Evolutionary conservation across 2,797 vertebrate species (phyloP).

Genomic region (Epinephelus coioides): DNA sequence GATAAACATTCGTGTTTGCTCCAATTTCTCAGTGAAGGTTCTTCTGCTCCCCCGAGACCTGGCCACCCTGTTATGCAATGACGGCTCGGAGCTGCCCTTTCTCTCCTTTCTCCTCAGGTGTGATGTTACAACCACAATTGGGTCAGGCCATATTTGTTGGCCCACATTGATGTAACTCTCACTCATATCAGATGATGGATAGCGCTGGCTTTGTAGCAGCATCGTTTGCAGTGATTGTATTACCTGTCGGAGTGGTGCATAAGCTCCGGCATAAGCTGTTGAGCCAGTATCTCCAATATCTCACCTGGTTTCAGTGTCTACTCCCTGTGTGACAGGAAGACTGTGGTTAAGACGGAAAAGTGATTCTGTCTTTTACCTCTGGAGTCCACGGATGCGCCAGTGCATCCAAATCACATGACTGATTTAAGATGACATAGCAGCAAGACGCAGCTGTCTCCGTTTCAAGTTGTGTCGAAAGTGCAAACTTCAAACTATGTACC

Average conservation of each 20-base stretch:
- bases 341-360: background rate
- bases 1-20: constrained; percentile 57
- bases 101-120: constrained; percentile 48
- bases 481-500: too few relatives aligned
- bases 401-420: too few relatives aligned
- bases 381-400: too few relatives aligned
- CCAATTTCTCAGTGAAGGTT: constrained; percentile 52
- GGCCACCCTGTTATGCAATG: constrained; percentile 60
- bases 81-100: constrained; percentile 17
- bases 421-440: too few relatives aligned
- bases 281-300: constrained; percentile 63
- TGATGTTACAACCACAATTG: constrained; percentile 74
- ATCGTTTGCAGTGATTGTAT: constrained; percentile 65
- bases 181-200: constrained; percentile 57
- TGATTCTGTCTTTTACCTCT: background rate
- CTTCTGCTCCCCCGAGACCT: constrained; percentile 39
- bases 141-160: constrained; percentile 76
- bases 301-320: constrained; percentile 55
- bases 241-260: constrained; percentile 51
- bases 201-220: constrained; percentile 55
- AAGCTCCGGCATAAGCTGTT: constrained; percentile 57
- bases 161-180: constrained; percentile 74
- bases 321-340: constrained; percentile 27
- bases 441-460: too few relatives aligned
- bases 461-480: too few relatives aligned